phyloP scores from a whole-genome alignment of 2,113 vertebrate species.

The Vidua macroura region DNA sequence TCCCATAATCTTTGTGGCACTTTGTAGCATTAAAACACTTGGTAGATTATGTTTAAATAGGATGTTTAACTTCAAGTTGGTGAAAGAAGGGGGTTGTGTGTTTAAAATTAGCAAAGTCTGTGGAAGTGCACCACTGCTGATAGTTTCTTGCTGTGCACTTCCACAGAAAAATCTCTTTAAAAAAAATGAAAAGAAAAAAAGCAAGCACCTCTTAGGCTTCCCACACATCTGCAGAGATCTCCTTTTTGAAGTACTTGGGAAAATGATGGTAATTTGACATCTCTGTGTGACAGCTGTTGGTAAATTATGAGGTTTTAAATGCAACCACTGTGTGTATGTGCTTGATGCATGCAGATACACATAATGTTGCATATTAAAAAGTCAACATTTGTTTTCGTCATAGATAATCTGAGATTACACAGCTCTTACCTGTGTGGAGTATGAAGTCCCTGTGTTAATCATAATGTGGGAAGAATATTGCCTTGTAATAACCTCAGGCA shows the following conservation, averaged over 20 bases:
- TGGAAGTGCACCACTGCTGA: neutral
- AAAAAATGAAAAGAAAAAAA: neutral
- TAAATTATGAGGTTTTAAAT: slow-evolving; percentile 39
- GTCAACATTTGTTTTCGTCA: slow-evolving; percentile 32
- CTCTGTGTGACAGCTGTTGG: slow-evolving; percentile 41
- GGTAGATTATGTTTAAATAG: neutral
- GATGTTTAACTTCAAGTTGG: neutral
- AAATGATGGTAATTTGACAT: slow-evolving; percentile 48
- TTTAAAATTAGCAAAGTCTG: slow-evolving; percentile 20
- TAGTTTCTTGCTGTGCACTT: slow-evolving; percentile 17
- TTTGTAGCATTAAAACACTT: neutral
- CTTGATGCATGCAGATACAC: slow-evolving; percentile 4
- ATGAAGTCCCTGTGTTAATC: slow-evolving; percentile 45
- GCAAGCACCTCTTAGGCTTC: neutral
- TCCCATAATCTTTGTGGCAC: neutral
- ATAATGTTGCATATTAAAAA: slow-evolving; percentile 19
- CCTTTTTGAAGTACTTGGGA: neutral
- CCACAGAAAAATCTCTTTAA: neutral
- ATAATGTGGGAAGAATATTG: slow-evolving; percentile 8
- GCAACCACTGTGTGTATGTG: neutral
- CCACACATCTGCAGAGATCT: slow-evolving; percentile 7
- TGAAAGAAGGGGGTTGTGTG: neutral
- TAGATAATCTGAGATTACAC: slow-evolving; percentile 42
- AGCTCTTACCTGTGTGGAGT: neutral
- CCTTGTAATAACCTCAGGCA: neutral